Conservation (phyloP, 2,888 invertebrate species). For the Eremobia ochroleuca region DNA sequence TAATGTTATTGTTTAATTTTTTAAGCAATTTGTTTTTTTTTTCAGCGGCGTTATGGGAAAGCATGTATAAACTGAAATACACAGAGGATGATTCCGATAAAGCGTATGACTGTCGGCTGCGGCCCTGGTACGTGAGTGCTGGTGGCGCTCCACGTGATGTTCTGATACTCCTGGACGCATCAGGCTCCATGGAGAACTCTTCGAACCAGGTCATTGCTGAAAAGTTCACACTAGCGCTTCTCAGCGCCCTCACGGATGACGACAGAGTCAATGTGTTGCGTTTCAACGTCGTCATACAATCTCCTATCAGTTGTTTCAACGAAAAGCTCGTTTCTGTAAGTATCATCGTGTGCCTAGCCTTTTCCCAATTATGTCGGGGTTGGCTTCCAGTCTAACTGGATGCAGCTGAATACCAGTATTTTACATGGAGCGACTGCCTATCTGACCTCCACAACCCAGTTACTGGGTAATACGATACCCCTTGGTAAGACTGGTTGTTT, state of each 20-base stretch:
- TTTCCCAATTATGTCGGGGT: too few relatives aligned
- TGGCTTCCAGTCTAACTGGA: too few relatives aligned
- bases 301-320: slow-evolving; percentile 84
- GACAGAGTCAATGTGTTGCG: slow-evolving; percentile 86
- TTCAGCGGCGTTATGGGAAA: slow-evolving; percentile 84
- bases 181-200: slow-evolving; percentile 87
- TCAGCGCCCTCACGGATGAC: slow-evolving; percentile 87
- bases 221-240: slow-evolving; percentile 81
- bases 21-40: slow-evolving; percentile 22
- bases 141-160: slow-evolving; percentile 86
- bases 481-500: too few relatives aligned
- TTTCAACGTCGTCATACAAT: slow-evolving; percentile 81
- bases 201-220: slow-evolving; percentile 81
- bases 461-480: too few relatives aligned
- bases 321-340: slow-evolving; percentile 85
- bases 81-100: slow-evolving; percentile 74
- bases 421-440: too few relatives aligned
- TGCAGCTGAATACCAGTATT: too few relatives aligned
- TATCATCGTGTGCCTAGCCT: too few relatives aligned
- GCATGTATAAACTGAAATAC: slow-evolving; percentile 80
- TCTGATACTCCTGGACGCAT: slow-evolving; percentile 84
- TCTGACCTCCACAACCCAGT: too few relatives aligned
- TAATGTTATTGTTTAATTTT: neutral
- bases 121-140: slow-evolving; percentile 88
- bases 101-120: slow-evolving; percentile 85